These are phyloP conservation scores for Oxyruncus cristatus DNA, from an alignment of 2,113 vertebrate species.

Conservation along the genomic window DNA sequence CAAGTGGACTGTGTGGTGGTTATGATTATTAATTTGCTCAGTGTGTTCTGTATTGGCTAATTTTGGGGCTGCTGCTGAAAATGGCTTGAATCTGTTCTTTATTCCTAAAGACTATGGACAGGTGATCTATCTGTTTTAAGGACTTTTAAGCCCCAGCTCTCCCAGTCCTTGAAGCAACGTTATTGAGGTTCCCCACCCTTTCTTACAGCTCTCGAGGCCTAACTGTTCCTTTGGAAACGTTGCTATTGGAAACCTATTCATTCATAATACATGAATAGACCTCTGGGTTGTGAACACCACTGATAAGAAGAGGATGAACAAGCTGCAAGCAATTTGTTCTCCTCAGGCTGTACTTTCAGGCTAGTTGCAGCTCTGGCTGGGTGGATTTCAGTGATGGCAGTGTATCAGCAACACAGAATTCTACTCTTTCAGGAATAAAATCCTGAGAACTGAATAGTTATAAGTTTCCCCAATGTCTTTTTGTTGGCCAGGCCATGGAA, in stretches of 20 bases:
- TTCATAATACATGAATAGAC: slow-evolving; percentile 72
- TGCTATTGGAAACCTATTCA: slow-evolving; percentile 77
- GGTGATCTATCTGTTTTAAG: not conserved
- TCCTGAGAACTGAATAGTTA: not conserved
- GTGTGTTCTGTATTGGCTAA: not conserved
- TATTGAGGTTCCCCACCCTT: slow-evolving; percentile 42
- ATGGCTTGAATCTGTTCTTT: not conserved
- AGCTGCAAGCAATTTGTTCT: slow-evolving; percentile 39
- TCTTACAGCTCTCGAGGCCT: slow-evolving; percentile 37
- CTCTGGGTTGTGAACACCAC: slow-evolving; percentile 58
- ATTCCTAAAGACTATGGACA: not conserved
- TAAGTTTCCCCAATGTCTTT: not conserved
- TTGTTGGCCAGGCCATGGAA: rapidly evolving
- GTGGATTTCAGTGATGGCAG: slow-evolving; percentile 46
- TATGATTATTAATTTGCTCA: slow-evolving; percentile 14
- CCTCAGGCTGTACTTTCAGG: slow-evolving; percentile 1
- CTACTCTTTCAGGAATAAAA: not conserved
- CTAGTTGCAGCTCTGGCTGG: slow-evolving; percentile 48
- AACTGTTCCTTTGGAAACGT: slow-evolving; percentile 50
- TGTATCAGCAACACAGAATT: not conserved
- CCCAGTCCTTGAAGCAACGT: not conserved
- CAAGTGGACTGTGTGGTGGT: not conserved
- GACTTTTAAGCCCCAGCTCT: slow-evolving; percentile 3
- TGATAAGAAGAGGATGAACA: slow-evolving; percentile 54
- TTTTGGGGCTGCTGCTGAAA: not conserved